phyloP scores from a whole-genome alignment of 2,113 vertebrate species.

The Phylloscopus whistleri region DNA sequence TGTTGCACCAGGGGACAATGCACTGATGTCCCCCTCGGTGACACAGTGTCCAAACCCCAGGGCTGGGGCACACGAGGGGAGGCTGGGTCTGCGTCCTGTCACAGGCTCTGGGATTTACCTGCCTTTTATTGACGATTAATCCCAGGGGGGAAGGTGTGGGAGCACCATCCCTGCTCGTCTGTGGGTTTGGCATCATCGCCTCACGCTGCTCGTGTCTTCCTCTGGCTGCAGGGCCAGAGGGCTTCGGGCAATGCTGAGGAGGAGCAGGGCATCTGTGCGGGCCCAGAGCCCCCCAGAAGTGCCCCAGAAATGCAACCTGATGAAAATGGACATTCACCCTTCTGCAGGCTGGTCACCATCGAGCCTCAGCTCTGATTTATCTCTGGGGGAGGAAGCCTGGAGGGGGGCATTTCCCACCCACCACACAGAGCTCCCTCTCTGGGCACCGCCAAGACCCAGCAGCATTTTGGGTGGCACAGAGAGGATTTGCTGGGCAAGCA shows the following conservation, averaged over 20 bases:
- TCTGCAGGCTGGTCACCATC: background rate
- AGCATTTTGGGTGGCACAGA: background rate
- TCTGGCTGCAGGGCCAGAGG: background rate
- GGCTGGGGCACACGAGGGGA: background rate
- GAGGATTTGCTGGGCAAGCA: background rate
- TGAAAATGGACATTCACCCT: background rate
- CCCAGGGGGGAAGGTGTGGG: background rate
- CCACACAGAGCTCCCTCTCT: fast-evolving
- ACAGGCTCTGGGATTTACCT: background rate
- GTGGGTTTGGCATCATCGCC: background rate
- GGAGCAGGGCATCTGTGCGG: fast-evolving
- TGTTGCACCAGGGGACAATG: background rate
- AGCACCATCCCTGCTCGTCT: background rate
- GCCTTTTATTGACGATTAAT: background rate
- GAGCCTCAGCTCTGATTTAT: background rate
- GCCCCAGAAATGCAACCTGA: background rate
- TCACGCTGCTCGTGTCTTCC: fast-evolving
- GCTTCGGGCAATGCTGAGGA: background rate
- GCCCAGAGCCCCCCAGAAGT: background rate
- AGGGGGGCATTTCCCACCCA: background rate
- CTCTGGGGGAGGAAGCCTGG: background rate
- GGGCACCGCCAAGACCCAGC: background rate
- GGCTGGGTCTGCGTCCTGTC: background rate
- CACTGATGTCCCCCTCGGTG: fast-evolving
- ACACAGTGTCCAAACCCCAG: background rate